Evolutionary conservation across 2,797 vertebrate genomes (phyloP).

Genomic region (Rhinichthys osculus): DNA sequence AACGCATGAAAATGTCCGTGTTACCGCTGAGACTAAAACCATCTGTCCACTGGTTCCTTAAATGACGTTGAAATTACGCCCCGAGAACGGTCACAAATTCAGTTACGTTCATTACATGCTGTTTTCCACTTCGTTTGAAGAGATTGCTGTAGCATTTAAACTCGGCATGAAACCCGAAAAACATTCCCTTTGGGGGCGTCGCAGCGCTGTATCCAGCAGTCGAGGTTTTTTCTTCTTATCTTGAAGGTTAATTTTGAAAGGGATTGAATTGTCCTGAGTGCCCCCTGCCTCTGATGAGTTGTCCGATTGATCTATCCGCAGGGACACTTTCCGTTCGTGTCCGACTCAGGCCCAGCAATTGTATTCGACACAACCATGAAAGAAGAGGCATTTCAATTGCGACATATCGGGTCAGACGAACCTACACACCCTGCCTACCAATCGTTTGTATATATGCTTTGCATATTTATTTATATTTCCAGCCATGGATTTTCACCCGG

Average conservation of each 20-base stretch:
- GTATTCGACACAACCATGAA: slow-evolving; percentile 50
- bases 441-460: slow-evolving; percentile 42
- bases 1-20: slow-evolving; percentile 10
- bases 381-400: slow-evolving; percentile 49
- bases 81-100: background rate
- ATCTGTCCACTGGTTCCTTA: slow-evolving; percentile 28
- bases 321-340: slow-evolving; percentile 54
- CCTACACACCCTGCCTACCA: slow-evolving; percentile 37
- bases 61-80: background rate
- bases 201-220: slow-evolving; percentile 42
- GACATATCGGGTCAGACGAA: slow-evolving; percentile 1
- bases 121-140: slow-evolving; percentile 8
- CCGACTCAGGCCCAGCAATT: slow-evolving; percentile 13
- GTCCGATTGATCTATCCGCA: slow-evolving; percentile 75
- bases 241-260: slow-evolving; percentile 75
- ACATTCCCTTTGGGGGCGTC: background rate
- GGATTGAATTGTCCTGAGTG: slow-evolving; percentile 67
- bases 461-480: slow-evolving; percentile 55
- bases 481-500: slow-evolving; percentile 64
- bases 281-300: slow-evolving; percentile 67
- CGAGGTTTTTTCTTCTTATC: slow-evolving; percentile 47
- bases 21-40: slow-evolving; percentile 21
- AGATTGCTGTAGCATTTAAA: slow-evolving; percentile 23
- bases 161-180: slow-evolving; percentile 14
- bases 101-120: slow-evolving; percentile 9